Conservation (phyloP, 2,797 vertebrate species). For the Enteromius mattozi region DNA sequence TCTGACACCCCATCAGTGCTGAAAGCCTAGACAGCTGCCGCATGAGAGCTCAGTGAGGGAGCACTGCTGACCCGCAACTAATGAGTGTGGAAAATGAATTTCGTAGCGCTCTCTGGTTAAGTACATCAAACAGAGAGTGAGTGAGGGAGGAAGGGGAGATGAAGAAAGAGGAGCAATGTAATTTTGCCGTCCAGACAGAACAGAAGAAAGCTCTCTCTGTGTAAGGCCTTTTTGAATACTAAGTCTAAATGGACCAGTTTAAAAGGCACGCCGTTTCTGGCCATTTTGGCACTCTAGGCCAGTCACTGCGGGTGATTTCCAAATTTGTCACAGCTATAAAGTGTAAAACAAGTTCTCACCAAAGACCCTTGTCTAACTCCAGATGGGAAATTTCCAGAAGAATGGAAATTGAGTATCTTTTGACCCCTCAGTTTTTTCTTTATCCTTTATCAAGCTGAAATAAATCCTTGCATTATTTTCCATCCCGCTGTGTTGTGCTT, state of each 20-base stretch:
- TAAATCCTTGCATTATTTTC: not conserved
- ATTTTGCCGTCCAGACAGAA: slow-evolving; percentile 23
- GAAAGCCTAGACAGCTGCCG: slow-evolving; percentile 22
- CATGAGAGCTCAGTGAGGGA: slow-evolving; percentile 31
- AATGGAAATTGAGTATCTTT: not conserved
- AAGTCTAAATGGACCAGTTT: slow-evolving; percentile 15
- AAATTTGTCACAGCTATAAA: slow-evolving; percentile 29
- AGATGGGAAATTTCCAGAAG: slow-evolving; percentile 28
- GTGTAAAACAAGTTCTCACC: slow-evolving; percentile 20
- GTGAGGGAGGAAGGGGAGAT: slow-evolving; percentile 13
- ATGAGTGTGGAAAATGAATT: slow-evolving; percentile 35
- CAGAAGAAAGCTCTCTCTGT: slow-evolving; percentile 41
- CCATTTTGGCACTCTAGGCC: not conserved
- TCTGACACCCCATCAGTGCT: slow-evolving; percentile 13
- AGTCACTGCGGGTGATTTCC: slow-evolving; percentile 22
- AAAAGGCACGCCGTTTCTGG: not conserved
- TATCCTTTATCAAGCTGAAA: not conserved
- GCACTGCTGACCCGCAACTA: slow-evolving; percentile 33
- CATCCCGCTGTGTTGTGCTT: not conserved
- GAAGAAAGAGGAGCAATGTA: slow-evolving; percentile 23
- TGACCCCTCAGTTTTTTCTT: not conserved
- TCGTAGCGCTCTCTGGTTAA: slow-evolving; percentile 30
- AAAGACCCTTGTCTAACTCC: slow-evolving; percentile 9
- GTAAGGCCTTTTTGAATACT: slow-evolving; percentile 2
- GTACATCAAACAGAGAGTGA: slow-evolving; percentile 27